These are phyloP conservation scores for Malthinus flaveolus DNA, from an alignment of 2,888 invertebrate genomes.

Conservation along the genomic window DNA sequence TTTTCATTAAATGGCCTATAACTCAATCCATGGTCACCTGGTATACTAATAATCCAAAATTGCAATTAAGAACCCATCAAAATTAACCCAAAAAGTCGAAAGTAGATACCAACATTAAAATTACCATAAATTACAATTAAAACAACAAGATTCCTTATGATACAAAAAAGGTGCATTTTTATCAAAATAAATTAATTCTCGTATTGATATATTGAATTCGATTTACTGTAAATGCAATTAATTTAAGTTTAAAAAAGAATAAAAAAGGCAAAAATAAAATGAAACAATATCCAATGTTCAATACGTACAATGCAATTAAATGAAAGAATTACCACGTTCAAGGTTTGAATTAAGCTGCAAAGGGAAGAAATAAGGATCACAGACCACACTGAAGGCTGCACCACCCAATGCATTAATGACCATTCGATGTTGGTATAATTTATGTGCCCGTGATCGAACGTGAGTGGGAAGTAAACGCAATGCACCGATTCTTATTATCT, in stretches of 20 bases:
- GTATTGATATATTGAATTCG: conserved; percentile 17
- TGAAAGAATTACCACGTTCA: conserved; percentile 34
- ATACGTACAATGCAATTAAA: conserved; percentile 29
- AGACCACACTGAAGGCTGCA: conserved; percentile 39
- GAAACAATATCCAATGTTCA: conserved; percentile 23
- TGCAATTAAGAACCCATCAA: too few relatives aligned
- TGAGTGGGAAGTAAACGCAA: conserved; percentile 49
- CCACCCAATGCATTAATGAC: conserved; percentile 54
- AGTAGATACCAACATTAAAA: background rate
- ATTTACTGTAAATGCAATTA: conserved; percentile 23
- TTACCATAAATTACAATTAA: conserved; percentile 5
- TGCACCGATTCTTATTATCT: conserved; percentile 49
- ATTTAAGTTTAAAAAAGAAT: conserved; percentile 16
- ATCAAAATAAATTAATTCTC: conserved; percentile 3
- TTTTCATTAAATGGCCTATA: too few relatives aligned
- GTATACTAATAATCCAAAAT: too few relatives aligned
- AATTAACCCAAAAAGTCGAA: too few relatives aligned
- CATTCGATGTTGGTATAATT: conserved; percentile 55
- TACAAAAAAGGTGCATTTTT: conserved; percentile 10
- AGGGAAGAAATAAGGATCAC: conserved; percentile 32
- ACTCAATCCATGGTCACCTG: too few relatives aligned
- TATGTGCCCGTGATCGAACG: conserved; percentile 46
- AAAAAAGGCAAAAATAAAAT: conserved; percentile 13
- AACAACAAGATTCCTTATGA: conserved; percentile 7
- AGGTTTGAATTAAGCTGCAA: conserved; percentile 32